These are phyloP conservation scores for Schmidtea mediterranea DNA, from an alignment of 1,140 invertebrate species.

Conservation along the genomic window DNA sequence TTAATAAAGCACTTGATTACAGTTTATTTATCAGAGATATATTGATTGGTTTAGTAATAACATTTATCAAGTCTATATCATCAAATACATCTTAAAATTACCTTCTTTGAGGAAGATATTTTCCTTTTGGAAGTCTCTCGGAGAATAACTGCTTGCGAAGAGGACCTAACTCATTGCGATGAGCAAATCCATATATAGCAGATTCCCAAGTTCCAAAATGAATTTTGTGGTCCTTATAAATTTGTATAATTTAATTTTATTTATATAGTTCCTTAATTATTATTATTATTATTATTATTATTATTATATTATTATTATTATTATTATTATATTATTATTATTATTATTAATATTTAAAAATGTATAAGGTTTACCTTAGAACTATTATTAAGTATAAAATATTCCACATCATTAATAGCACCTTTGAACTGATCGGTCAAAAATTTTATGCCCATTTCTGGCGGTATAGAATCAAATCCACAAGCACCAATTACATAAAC, in stretches of 20 bases:
- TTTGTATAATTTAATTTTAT: conserved; percentile 7
- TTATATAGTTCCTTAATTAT: conserved; percentile 1
- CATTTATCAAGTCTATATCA: too few species aligned
- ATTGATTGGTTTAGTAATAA: too few species aligned
- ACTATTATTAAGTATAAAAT: too few species aligned
- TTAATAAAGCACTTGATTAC: too few species aligned
- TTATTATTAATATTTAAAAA: not conserved
- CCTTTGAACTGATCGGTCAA: conserved; percentile 3
- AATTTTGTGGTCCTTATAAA: conserved; percentile 16
- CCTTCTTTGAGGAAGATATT: conserved; percentile 28
- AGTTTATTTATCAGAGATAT: too few species aligned
- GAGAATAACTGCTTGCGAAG: conserved; percentile 40
- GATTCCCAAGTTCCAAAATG: conserved; percentile 59
- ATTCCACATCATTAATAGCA: too few species aligned
- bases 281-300: not conserved
- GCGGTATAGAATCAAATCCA: conserved; percentile 59
- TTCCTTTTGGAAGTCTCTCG: conserved; percentile 34
- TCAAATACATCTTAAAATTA: conserved; percentile 14
- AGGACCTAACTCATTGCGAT: conserved; percentile 33
- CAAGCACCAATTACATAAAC: conserved; percentile 60
- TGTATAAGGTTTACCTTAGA: conserved; percentile 7
- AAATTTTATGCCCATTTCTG: conserved; percentile 50
- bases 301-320: not conserved
- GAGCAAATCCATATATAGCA: conserved; percentile 40
- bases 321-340: not conserved